Conservation (phyloP, 2,113 vertebrate species). For the Lanius ludovicianus region DNA sequence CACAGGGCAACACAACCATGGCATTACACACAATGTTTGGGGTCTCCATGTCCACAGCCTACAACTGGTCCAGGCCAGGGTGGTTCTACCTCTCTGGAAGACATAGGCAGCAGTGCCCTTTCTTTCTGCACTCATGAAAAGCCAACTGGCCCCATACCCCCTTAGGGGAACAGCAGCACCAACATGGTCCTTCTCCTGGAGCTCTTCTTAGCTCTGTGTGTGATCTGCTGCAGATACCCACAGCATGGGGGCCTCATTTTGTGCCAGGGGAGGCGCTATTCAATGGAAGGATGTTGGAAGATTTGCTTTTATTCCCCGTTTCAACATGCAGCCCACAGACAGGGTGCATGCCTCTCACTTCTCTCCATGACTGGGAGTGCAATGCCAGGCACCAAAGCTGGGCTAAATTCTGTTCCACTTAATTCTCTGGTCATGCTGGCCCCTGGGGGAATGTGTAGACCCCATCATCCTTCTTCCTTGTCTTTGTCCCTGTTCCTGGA, state of each 20-base stretch:
- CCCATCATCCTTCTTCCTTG: background rate
- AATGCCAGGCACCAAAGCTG: background rate
- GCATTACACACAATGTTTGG: background rate
- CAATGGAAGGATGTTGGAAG: background rate
- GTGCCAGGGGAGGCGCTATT: background rate
- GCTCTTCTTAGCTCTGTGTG: background rate
- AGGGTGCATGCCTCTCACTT: background rate
- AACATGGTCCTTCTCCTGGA: background rate
- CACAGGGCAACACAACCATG: background rate
- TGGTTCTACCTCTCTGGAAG: background rate
- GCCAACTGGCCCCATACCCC: background rate
- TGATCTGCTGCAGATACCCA: background rate
- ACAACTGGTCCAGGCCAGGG: background rate
- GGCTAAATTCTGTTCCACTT: background rate
- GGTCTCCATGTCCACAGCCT: background rate
- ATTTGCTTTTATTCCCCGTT: background rate
- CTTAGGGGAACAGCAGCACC: background rate
- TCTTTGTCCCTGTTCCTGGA: background rate
- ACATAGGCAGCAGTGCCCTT: background rate
- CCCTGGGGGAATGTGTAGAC: background rate
- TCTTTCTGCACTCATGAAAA: background rate
- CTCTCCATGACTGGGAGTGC: background rate
- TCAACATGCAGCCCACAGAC: background rate
- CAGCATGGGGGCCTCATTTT: background rate
- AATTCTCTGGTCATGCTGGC: background rate